phyloP scores from a whole-genome alignment of 2,888 invertebrate genomes.

The Xestia xanthographa region DNA sequence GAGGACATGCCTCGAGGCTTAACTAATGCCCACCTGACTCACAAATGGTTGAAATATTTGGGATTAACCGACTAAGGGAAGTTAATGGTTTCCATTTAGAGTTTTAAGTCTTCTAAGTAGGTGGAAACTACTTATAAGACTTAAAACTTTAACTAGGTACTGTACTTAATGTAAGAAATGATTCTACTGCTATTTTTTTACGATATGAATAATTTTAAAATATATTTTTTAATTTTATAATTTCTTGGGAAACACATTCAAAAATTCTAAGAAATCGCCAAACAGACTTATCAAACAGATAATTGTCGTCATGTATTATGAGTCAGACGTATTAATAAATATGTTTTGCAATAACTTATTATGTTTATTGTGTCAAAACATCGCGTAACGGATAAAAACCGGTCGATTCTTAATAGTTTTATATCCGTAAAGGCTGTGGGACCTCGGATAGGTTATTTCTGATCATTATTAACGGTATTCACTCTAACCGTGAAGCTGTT shows the following conservation, averaged over 20 bases:
- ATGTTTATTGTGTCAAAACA: conserved; percentile 42
- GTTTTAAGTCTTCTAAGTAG: not conserved
- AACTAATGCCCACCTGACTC: conserved; percentile 60
- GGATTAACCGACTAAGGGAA: not conserved
- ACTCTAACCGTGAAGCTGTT: conserved; percentile 20
- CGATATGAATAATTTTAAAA: no score
- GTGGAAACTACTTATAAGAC: no score
- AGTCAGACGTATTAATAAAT: conserved; percentile 49
- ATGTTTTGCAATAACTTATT: conserved; percentile 40
- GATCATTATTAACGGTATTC: conserved; percentile 18
- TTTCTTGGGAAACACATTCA: not conserved
- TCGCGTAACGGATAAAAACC: conserved; percentile 53
- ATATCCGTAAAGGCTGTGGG: conserved; percentile 67
- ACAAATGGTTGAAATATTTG: conserved; percentile 45
- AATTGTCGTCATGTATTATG: conserved; percentile 15
- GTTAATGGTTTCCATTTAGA: conserved; percentile 22
- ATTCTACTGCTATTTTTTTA: not conserved
- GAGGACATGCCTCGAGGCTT: conserved; percentile 50
- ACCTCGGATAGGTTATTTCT: conserved; percentile 35
- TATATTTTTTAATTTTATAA: no score
- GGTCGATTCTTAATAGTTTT: conserved; percentile 53
- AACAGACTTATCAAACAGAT: not conserved
- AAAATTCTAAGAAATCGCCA: not conserved
- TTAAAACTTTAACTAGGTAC: no score
- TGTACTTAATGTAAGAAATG: not conserved